Conservation (phyloP, 2,888 invertebrate genomes). For the Cartodere bifasciata region DNA sequence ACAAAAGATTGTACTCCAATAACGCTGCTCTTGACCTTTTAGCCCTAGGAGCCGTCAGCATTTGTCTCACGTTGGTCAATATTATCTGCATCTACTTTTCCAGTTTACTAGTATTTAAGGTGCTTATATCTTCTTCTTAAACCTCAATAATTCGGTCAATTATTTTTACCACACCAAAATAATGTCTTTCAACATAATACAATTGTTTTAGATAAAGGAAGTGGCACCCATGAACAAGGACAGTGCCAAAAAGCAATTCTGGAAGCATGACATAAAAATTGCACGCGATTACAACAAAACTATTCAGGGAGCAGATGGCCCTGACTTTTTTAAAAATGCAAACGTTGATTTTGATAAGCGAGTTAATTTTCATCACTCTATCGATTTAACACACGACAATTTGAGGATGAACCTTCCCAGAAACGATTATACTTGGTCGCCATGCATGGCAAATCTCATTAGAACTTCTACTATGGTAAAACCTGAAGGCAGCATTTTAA, state of each 20-base stretch:
- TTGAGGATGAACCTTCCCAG: constrained; percentile 15
- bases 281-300: constrained; percentile 43
- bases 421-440: constrained; percentile 25
- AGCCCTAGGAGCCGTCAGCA: constrained; percentile 52
- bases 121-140: constrained; percentile 22
- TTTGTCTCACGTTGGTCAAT: constrained; percentile 60
- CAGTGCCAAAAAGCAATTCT: constrained; percentile 38
- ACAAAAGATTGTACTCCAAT: constrained; percentile 42
- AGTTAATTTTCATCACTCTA: constrained; percentile 20
- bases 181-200: background rate
- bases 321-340: constrained; percentile 22
- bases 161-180: background rate
- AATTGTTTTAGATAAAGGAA: constrained; percentile 41
- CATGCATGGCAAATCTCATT: constrained; percentile 16
- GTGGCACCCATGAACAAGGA: constrained; percentile 44
- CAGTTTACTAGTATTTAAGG: constrained; percentile 58
- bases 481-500: no score
- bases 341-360: background rate
- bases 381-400: constrained; percentile 19
- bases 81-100: constrained; percentile 59
- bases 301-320: constrained; percentile 25
- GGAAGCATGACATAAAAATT: constrained; percentile 50
- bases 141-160: background rate
- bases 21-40: constrained; percentile 49
- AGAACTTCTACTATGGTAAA: background rate